Conservation (phyloP, 2,797 vertebrate species). For the Naso thynnoides region DNA sequence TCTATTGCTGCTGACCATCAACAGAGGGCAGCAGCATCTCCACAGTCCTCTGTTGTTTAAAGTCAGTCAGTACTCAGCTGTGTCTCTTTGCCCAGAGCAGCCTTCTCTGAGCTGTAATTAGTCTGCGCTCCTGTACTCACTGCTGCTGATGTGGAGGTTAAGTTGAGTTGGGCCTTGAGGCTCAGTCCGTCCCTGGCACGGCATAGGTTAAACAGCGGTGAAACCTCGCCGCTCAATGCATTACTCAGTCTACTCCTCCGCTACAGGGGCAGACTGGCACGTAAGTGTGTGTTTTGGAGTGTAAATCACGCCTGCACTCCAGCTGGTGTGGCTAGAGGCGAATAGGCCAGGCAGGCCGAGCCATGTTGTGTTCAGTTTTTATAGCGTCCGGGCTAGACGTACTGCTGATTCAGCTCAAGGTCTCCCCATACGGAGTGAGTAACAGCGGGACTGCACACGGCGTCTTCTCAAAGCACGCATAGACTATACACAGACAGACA, state of each 20-base stretch:
- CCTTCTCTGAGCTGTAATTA: conserved; percentile 53
- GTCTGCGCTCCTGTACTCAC: background rate
- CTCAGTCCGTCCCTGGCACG: conserved; percentile 62
- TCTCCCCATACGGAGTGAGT: conserved; percentile 61
- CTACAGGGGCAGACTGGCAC: conserved; percentile 9
- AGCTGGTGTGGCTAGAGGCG: conserved; percentile 60
- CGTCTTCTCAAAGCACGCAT: conserved; percentile 26
- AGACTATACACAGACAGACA: conserved; percentile 64
- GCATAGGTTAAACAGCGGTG: conserved; percentile 65
- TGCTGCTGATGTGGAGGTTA: conserved; percentile 40
- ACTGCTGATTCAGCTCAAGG: conserved; percentile 70
- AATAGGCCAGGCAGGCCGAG: conserved; percentile 47
- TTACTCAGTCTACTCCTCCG: conserved; percentile 59
- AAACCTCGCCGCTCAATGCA: conserved; percentile 30
- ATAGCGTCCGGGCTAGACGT: conserved; percentile 51
- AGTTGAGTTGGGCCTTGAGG: conserved; percentile 48
- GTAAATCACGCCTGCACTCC: conserved; percentile 58
- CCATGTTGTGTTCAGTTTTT: conserved; percentile 61
- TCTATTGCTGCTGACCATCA: conserved; percentile 33
- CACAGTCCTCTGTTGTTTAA: background rate
- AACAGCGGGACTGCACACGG: conserved; percentile 39
- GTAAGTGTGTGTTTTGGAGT: conserved; percentile 30
- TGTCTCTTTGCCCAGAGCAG: conserved; percentile 24
- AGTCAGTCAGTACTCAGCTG: conserved; percentile 2
- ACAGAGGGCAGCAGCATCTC: conserved; percentile 63